phyloP scores from a whole-genome alignment of 2,113 vertebrate genomes.

The Elachura formosa region DNA sequence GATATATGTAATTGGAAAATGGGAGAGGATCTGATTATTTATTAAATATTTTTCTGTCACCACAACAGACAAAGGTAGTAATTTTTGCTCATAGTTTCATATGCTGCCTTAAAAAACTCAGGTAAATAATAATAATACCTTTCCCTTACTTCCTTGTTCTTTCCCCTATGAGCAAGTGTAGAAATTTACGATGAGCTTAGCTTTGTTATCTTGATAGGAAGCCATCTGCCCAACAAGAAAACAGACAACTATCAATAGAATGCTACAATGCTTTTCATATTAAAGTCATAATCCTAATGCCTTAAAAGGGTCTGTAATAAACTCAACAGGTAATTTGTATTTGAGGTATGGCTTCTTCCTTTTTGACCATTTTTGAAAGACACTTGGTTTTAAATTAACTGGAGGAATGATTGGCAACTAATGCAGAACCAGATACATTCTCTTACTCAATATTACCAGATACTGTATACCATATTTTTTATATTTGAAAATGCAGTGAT shows the following conservation, averaged over 20 bases:
- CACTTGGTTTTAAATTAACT: background rate
- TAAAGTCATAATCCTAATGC: background rate
- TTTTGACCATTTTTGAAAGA: background rate
- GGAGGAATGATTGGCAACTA: background rate
- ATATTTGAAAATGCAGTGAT: background rate
- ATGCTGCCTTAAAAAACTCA: background rate
- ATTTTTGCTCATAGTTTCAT: background rate
- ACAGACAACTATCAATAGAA: constrained; percentile 6
- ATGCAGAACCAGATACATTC: background rate
- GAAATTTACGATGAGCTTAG: background rate
- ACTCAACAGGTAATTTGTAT: constrained; percentile 46
- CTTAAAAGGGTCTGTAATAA: constrained; percentile 10
- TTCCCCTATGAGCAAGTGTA: background rate
- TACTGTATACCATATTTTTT: background rate
- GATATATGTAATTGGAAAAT: background rate
- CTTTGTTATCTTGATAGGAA: background rate
- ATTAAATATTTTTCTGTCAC: background rate
- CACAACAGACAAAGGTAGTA: background rate
- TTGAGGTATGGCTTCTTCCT: background rate
- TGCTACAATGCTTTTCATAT: background rate
- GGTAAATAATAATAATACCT: background rate
- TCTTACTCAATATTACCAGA: background rate
- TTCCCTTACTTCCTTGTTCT: background rate
- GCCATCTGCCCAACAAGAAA: constrained; percentile 2
- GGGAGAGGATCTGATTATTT: background rate